Conservation (phyloP, 1,140 invertebrate species). For the Zaprionus capensis region DNA sequence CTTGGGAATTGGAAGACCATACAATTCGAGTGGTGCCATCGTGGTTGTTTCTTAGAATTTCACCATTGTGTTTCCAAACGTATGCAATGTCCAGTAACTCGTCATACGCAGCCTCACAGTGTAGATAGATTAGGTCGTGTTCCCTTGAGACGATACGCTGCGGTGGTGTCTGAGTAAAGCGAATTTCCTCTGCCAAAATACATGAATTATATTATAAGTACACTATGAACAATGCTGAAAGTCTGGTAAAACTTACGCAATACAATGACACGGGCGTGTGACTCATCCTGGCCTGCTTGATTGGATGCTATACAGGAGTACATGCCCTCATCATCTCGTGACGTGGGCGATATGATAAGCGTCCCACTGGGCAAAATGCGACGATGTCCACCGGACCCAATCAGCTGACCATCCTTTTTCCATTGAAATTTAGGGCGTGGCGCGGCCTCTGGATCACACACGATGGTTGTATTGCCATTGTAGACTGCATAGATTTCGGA, state of each 20-base stretch:
- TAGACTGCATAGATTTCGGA: constrained; percentile 95
- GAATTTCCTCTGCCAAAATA: constrained; percentile 87
- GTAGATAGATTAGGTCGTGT: constrained; percentile 89
- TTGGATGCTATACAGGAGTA: constrained; percentile 96
- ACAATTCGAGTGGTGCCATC: constrained; percentile 85
- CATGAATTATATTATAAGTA: neutral
- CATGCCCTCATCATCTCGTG: constrained; percentile 93
- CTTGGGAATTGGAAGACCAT: constrained; percentile 29
- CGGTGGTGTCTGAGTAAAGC: constrained; percentile 88
- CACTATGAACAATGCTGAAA: constrained; percentile 25
- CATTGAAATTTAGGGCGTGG: constrained; percentile 95
- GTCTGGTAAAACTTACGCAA: constrained; percentile 87
- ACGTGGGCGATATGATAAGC: constrained; percentile 94
- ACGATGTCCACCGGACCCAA: constrained; percentile 91
- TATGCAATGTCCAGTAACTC: constrained; percentile 94
- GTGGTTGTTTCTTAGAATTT: constrained; percentile 89
- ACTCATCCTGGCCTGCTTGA: constrained; percentile 91
- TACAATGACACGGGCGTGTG: constrained; percentile 92
- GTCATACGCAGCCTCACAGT: constrained; percentile 92
- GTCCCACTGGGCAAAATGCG: constrained; percentile 93
- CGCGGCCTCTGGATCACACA: constrained; percentile 97
- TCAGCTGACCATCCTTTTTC: constrained; percentile 94
- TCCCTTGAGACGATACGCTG: constrained; percentile 88
- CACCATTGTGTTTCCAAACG: constrained; percentile 95
- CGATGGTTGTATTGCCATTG: constrained; percentile 95